phyloP scores from a whole-genome alignment of 2,113 vertebrate genomes.

The Syrrhaptes paradoxus region DNA sequence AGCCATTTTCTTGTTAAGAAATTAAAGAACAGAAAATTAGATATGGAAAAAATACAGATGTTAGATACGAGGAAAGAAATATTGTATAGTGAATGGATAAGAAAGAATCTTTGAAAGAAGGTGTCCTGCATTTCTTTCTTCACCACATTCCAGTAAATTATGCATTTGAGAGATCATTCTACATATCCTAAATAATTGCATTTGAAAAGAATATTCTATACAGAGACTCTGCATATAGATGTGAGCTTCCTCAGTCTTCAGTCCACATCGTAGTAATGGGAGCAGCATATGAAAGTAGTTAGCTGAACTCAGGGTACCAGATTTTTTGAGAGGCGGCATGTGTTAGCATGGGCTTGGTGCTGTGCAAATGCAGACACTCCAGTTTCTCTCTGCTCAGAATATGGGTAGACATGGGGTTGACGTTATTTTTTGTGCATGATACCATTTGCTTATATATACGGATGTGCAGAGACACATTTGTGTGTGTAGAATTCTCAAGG shows the following conservation, averaged over 20 bases:
- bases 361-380: not conserved
- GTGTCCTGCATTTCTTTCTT: not conserved
- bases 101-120: not conserved
- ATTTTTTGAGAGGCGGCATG: not conserved
- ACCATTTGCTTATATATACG: not conserved
- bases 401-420: not conserved
- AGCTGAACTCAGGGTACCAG: not conserved
- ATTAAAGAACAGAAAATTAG: not conserved
- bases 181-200: not conserved
- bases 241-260: not conserved
- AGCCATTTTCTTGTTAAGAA: not conserved
- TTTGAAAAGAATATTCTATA: not conserved
- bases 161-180: not conserved
- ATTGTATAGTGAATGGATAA: fast-evolving
- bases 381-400: not conserved
- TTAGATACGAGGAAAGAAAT: not conserved
- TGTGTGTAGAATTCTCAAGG: not conserved
- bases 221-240: not conserved
- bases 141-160: not conserved
- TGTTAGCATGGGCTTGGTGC: not conserved
- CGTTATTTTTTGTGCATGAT: not conserved
- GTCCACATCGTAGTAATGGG: not conserved
- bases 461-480: not conserved
- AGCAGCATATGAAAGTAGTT: not conserved
- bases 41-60: not conserved